Conservation (phyloP, 2,888 invertebrate genomes). For the Nymphalis c-album region DNA sequence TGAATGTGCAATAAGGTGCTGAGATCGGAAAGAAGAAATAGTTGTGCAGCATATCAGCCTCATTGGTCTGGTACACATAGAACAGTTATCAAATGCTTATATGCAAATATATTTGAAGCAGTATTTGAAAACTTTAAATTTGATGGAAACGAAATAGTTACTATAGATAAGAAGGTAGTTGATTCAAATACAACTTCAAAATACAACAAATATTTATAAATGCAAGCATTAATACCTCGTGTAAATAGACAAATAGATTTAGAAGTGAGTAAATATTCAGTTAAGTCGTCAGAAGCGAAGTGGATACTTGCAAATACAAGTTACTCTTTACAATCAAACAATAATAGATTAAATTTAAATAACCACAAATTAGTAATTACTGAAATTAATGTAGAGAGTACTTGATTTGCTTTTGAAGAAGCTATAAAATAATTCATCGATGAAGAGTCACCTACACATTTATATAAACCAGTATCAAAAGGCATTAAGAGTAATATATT, state of each 20-base stretch:
- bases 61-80: conserved; percentile 71
- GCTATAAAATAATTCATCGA: conserved; percentile 20
- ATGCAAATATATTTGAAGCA: conserved; percentile 58
- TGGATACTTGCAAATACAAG: conserved; percentile 61
- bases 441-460: conserved; percentile 32
- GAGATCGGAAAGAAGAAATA: conserved; percentile 54
- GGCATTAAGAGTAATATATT: conserved; percentile 8
- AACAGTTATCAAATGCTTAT: conserved; percentile 52
- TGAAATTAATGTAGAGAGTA: conserved; percentile 55
- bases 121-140: conserved; percentile 42
- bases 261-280: conserved; percentile 43
- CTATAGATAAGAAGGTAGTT: neutral
- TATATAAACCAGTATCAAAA: conserved; percentile 20
- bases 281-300: conserved; percentile 61
- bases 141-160: neutral
- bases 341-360: neutral
- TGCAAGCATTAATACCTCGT: conserved; percentile 67
- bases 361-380: neutral
- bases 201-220: conserved; percentile 50
- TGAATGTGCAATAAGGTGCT: conserved; percentile 55
- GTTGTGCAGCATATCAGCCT: conserved; percentile 72
- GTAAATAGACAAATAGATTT: conserved; percentile 54
- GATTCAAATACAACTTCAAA: conserved; percentile 54
- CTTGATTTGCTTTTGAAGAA: conserved; percentile 42
- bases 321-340: conserved; percentile 28